Evolutionary conservation across 2,888 invertebrate species (phyloP).

Genomic region (Nineta flava): DNA sequence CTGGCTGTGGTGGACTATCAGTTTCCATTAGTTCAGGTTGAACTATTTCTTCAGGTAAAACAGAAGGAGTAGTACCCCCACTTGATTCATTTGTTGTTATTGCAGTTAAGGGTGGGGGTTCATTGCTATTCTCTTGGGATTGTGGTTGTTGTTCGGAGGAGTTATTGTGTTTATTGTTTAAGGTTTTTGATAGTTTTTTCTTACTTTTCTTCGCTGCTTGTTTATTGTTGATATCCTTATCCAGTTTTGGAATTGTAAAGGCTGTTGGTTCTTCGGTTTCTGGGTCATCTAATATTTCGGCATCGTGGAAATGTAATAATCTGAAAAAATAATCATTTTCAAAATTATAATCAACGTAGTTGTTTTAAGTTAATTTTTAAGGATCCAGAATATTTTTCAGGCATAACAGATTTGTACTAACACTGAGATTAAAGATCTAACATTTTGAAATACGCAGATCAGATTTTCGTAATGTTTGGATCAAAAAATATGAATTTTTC

Average conservation of each 20-base stretch:
- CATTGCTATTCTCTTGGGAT: no score
- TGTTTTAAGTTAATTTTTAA: no score
- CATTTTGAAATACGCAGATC: no score
- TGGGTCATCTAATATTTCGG: constrained; percentile 43
- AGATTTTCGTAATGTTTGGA: no score
- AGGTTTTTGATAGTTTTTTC: constrained; percentile 23
- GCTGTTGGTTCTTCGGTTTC: constrained; percentile 32
- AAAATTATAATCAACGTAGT: no score
- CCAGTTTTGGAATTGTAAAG: constrained; percentile 18
- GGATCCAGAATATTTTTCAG: no score
- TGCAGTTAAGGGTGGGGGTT: no score
- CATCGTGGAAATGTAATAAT: constrained; percentile 57
- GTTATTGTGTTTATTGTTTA: constrained; percentile 20
- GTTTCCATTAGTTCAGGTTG: neutral
- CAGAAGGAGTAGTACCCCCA: neutral
- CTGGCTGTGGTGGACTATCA: constrained; percentile 21
- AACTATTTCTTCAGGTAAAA: neutral
- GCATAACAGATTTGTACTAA: no score
- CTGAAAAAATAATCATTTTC: constrained; percentile 31
- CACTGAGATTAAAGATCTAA: no score
- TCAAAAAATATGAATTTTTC: no score
- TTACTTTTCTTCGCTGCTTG: constrained; percentile 12
- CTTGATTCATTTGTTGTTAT: neutral
- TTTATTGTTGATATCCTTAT: constrained; percentile 11
- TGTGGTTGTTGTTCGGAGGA: no score